Conservation (phyloP, 2,113 vertebrate genomes). For the Morone chrysops region DNA sequence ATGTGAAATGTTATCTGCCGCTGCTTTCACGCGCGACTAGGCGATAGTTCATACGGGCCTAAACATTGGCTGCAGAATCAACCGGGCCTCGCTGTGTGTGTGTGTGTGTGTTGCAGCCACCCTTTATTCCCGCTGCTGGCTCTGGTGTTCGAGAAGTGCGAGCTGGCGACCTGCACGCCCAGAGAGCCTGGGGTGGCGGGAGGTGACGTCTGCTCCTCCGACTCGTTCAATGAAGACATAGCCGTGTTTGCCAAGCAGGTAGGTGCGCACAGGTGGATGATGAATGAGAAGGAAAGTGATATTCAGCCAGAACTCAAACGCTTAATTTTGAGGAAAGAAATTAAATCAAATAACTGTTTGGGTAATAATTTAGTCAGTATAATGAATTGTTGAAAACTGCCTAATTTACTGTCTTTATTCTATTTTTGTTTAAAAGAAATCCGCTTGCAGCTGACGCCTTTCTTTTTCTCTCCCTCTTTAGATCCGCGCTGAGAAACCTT, state of each 20-base stretch:
- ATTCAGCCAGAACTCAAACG: neutral
- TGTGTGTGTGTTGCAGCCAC: conserved; percentile 85
- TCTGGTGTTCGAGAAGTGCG: conserved; percentile 98
- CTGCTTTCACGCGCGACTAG: neutral
- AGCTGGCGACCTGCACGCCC: conserved; percentile 97
- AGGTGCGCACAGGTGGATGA: neutral
- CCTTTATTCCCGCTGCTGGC: conserved; percentile 96
- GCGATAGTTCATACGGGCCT: conserved; percentile 17
- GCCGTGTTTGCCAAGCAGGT: conserved; percentile 97
- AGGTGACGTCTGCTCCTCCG: conserved; percentile 96
- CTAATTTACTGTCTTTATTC: neutral
- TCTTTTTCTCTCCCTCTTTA: conserved; percentile 46
- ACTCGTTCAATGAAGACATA: conserved; percentile 98
- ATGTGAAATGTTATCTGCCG: neutral
- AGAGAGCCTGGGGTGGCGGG: conserved; percentile 94
- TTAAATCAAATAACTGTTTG: neutral
- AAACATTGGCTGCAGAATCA: neutral
- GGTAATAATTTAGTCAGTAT: neutral
- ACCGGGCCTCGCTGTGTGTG: conserved; percentile 27
- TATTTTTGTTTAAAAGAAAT: neutral
- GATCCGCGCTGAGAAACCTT: conserved; percentile 94
- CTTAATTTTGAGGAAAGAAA: neutral
- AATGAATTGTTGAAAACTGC: neutral
- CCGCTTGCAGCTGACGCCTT: neutral
- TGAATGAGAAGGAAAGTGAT: too few relatives aligned